Evolutionary conservation across 2,888 invertebrate genomes (phyloP).

Genomic region (Pegoplata infirma): DNA sequence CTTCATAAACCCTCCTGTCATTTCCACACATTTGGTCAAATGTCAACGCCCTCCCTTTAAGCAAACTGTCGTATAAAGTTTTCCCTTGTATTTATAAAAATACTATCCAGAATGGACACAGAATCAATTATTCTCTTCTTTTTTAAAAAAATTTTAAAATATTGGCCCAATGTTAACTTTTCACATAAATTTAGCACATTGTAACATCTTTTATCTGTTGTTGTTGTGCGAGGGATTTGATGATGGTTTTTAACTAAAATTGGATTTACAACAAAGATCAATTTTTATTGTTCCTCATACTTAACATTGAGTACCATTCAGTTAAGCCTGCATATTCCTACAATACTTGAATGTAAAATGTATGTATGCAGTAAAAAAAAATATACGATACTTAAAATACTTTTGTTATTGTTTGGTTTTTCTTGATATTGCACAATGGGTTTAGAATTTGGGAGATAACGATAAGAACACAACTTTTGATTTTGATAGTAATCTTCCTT

Average conservation of each 20-base stretch:
- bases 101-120: too few species aligned
- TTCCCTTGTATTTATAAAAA: too few species aligned
- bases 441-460: neutral
- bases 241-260: conserved; percentile 19
- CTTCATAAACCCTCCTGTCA: too few species aligned
- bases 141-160: too few species aligned
- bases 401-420: neutral
- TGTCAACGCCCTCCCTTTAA: too few species aligned
- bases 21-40: too few species aligned
- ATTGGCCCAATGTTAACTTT: too few species aligned
- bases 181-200: neutral
- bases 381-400: neutral
- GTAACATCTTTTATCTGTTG: neutral
- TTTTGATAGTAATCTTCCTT: too few species aligned
- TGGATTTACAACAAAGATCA: conserved; percentile 20
- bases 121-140: too few species aligned
- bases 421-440: neutral
- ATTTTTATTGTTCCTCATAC: conserved; percentile 20
- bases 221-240: neutral
- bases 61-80: too few species aligned
- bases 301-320: conserved; percentile 11
- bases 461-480: too few species aligned
- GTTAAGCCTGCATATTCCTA: neutral
- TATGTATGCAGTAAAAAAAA: too few species aligned
- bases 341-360: neutral